Evolutionary conservation across 2,113 vertebrate genomes (phyloP).

Genomic region (Sinocyclocheilus rhinocerous): DNA sequence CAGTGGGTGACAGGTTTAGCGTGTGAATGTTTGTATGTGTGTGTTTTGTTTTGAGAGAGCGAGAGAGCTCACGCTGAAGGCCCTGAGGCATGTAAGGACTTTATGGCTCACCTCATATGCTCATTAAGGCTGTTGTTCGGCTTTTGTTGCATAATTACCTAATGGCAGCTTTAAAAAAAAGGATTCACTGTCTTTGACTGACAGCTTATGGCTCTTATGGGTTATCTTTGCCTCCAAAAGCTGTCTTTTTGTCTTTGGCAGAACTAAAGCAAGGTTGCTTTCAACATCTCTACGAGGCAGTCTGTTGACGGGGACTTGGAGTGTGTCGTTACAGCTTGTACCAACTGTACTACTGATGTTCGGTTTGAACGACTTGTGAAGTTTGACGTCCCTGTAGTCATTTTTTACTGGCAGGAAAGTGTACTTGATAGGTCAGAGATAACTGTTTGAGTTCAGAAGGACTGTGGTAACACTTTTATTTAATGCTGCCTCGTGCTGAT

Average conservation of each 20-base stretch:
- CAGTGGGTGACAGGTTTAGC: constrained; percentile 50
- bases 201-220: constrained; percentile 37
- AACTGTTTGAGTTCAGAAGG: not conserved
- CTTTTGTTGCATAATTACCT: constrained; percentile 56
- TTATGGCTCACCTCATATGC: constrained; percentile 53
- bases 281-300: constrained; percentile 39
- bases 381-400: not conserved
- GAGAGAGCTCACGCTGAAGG: constrained; percentile 48
- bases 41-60: constrained; percentile 21
- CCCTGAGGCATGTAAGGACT: constrained; percentile 58
- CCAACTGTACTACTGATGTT: not conserved
- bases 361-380: not conserved
- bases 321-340: constrained; percentile 36
- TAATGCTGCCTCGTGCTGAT: not conserved
- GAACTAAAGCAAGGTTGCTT: constrained; percentile 46
- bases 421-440: not conserved
- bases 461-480: not conserved
- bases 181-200: constrained; percentile 45
- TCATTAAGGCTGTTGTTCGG: constrained; percentile 54
- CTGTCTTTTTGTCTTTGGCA: constrained; percentile 47
- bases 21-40: constrained; percentile 27
- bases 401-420: not conserved
- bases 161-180: constrained; percentile 47
- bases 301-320: constrained; percentile 13
- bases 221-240: constrained; percentile 49